These are phyloP conservation scores for Drosophila auraria DNA, from an alignment of 1,140 invertebrate genomes.

Conservation along the genomic window DNA sequence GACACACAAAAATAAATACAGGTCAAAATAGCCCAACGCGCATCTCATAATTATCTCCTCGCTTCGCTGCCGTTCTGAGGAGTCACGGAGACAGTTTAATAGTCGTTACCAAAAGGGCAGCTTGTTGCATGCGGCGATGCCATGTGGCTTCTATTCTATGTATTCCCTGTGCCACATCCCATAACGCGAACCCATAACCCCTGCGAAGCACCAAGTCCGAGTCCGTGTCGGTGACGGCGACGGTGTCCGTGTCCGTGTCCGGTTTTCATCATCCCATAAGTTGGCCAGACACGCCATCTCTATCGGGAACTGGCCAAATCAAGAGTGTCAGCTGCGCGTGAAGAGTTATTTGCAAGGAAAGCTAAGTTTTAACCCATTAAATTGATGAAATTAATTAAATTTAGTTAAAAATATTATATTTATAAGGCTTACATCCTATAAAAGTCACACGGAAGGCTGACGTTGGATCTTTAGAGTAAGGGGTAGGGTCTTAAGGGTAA, in stretches of 20 bases:
- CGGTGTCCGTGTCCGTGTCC: slow-evolving; percentile 26
- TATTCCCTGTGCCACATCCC: slow-evolving; percentile 4
- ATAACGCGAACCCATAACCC: neutral
- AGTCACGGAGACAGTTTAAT: slow-evolving; percentile 80
- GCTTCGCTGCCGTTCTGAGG: slow-evolving; percentile 77
- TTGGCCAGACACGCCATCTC: slow-evolving; percentile 35
- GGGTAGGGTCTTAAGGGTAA: too few species aligned
- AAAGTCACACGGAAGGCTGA: too few species aligned
- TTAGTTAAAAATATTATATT: too few species aligned
- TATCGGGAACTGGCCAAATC: slow-evolving; percentile 10
- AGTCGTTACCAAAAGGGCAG: slow-evolving; percentile 65
- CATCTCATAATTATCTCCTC: slow-evolving; percentile 84
- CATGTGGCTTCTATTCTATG: slow-evolving; percentile 29
- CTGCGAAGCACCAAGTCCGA: neutral
- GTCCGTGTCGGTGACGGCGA: slow-evolving; percentile 37
- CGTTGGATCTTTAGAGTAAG: too few species aligned
- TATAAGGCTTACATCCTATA: too few species aligned
- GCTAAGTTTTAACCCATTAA: neutral
- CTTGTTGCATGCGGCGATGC: slow-evolving; percentile 61
- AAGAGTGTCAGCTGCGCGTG: slow-evolving; percentile 35
- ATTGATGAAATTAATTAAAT: too few species aligned
- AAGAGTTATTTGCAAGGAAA: slow-evolving; percentile 9
- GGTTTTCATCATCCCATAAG: slow-evolving; percentile 32
- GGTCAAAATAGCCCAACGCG: slow-evolving; percentile 72
- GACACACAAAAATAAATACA: slow-evolving; percentile 4